A percentile compares a stretch with the other conserved stretches of the same genome.
These are phyloP conservation scores for Clarias pachynema DNA, from an alignment of 2,797 vertebrate species.

Conservation along the genomic window DNA sequence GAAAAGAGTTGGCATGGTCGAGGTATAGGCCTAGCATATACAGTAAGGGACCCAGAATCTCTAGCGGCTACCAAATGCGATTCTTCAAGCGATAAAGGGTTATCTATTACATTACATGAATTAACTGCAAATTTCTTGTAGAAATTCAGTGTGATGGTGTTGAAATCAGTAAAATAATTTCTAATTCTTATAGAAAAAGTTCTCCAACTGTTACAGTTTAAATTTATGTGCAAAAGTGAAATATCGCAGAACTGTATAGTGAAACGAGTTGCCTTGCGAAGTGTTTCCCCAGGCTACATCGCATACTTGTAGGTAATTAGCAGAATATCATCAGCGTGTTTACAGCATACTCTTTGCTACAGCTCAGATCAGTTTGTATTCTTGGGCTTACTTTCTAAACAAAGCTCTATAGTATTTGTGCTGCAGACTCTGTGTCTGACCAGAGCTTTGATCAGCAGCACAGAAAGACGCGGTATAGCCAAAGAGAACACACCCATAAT, in stretches of 20 bases:
- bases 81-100: no score
- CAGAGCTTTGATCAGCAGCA: slow-evolving; percentile 33
- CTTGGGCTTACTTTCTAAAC: neutral
- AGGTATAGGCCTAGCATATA: no score
- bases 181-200: neutral
- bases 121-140: neutral
- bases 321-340: neutral
- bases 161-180: neutral
- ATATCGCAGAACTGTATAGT: neutral
- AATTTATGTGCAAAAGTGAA: neutral
- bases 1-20: no score
- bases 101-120: neutral
- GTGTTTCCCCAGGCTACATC: neutral
- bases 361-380: neutral
- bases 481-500: slow-evolving; percentile 21
- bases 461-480: slow-evolving; percentile 7
- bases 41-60: no score
- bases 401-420: slow-evolving; percentile 12
- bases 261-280: neutral
- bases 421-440: slow-evolving; percentile 23
- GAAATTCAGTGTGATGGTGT: neutral
- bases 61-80: no score
- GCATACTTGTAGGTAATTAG: neutral
- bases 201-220: no score
- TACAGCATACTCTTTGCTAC: neutral